Evolutionary conservation across 2,113 vertebrate genomes (phyloP).

Genomic region (Phoxinus phoxinus): DNA sequence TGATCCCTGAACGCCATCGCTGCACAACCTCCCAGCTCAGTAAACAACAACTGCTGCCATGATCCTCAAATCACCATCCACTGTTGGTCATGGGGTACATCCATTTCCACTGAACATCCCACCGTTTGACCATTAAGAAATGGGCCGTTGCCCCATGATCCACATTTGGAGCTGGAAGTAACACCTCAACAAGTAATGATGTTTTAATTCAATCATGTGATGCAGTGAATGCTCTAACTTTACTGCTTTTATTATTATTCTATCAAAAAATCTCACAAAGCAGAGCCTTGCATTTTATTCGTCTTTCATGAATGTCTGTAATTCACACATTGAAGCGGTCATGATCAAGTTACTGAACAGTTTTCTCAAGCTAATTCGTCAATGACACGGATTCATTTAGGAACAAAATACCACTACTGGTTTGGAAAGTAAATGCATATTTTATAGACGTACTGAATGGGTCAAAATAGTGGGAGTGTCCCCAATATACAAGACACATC

Average conservation of each 20-base stretch:
- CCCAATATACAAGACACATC: too few species aligned
- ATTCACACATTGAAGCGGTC: background rate
- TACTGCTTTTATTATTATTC: background rate
- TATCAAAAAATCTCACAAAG: background rate
- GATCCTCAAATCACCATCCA: background rate
- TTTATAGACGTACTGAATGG: background rate
- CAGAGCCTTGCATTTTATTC: background rate
- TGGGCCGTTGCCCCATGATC: background rate
- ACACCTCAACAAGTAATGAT: background rate
- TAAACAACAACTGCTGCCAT: background rate
- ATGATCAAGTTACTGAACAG: background rate
- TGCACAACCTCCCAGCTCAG: constrained; percentile 13
- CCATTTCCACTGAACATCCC: background rate
- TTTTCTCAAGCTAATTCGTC: background rate
- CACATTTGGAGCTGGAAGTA: background rate
- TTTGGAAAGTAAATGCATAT: background rate
- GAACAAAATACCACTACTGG: background rate
- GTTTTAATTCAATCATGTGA: background rate
- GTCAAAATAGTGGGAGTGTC: background rate
- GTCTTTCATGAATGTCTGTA: background rate
- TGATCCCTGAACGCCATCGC: background rate
- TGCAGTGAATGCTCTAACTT: background rate
- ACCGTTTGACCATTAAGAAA: background rate
- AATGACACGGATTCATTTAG: background rate
- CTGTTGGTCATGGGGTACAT: background rate